Base-by-base conservation (phyloP, 2,113 vertebrate genomes). In the Ciconia maguari region DNA sequence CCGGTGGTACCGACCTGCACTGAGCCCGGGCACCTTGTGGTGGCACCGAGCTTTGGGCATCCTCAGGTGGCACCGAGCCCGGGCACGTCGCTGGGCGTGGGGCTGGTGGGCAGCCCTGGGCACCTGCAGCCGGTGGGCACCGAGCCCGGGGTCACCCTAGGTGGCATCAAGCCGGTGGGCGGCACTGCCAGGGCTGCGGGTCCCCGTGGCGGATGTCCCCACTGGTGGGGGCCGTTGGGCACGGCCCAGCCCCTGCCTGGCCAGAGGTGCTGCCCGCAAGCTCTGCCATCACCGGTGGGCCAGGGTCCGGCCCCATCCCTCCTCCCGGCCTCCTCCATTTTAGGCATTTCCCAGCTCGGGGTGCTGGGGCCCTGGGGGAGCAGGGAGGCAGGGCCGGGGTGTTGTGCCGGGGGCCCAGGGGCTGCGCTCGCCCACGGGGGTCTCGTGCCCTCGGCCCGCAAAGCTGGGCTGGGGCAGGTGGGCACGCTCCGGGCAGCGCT, bases 401-500 rank as follows among this genome's bases (percentile, higher is more conserved):
- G 48, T 22, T 41, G 52, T 22, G 38, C 34, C 4, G 3, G 38
- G 34, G 68, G 54, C 16, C 48, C 25, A 26, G 26, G 13, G 44
- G 75, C 57, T 42, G 8, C 3, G 3, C 55, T 66, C 15, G 9
- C 27, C 7, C 12, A 1, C 0, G 4, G 15, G 70, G 36, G 27
- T 61, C 48, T 72, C 8, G 8, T 42, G 68, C 46, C 57, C 62
- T 62, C 15, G 4, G 29, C 24, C 27, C 0, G 1, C 34, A 13
- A 19, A 19, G 7, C 48, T 11, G 44, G 41, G 1, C 55, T 51
- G 38, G 27, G 27, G 29, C 41, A 75, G 11, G 12, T 0, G 2
- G 55, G n/a, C 77, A 30, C 10, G 0, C 0, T 3, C 52, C 1
- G 1, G 38, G 27, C 61, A 61, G 58, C 30, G 57, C 66, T 42